Evolutionary conservation across 92 coral and sea anemone species (phyloP), one percentile per base, ranked within the genome.

Genomic region (Epizoanthus scotinus): DNA sequence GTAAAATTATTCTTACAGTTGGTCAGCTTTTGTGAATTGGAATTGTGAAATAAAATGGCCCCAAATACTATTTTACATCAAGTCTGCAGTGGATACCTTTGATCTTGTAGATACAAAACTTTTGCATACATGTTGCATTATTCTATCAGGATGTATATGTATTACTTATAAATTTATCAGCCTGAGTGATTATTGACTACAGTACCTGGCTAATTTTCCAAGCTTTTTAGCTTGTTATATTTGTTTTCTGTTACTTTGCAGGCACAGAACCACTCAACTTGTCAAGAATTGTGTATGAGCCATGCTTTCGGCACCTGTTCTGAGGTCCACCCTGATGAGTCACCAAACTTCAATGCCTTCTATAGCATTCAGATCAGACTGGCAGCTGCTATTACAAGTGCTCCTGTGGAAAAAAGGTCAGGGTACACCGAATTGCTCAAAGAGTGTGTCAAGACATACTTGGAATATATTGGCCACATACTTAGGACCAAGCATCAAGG

Each of bases 401-500:
- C 79, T 19, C 86, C 78, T 57, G 31, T 27, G 72, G 63, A 55
- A 34, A 68, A 25, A 19, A 38, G 73, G 58, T 8, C 59, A 6
- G 71, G 59, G 12, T 54, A 69, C 42, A 28, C 81, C 42, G 21
- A 22, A 10, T 77, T 71, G 82, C 34, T 81, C 0, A 83, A 63
- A n/a, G 86, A 86, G 24, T 24, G 67, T 18, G 36, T 34, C 20
- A 71, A n/a, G 36, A 72, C 42, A 42, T 86, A 71, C 68, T 74
- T 71, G 82, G 82, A 26, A 57, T 81, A 81, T 74, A 34, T 81
- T 40, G 85, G 82, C 20, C 89, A 86, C 57, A 80, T 86, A 18
- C 14, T 64, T 10, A 74, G 85, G 50, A 85, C 89, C 53, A 86
- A 86, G 25, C 88, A 85, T 54, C 84, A 85, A 40, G 88, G 84